phyloP scores from a whole-genome alignment of 2,113 vertebrate genomes.

The Centrocercus urophasianus region DNA sequence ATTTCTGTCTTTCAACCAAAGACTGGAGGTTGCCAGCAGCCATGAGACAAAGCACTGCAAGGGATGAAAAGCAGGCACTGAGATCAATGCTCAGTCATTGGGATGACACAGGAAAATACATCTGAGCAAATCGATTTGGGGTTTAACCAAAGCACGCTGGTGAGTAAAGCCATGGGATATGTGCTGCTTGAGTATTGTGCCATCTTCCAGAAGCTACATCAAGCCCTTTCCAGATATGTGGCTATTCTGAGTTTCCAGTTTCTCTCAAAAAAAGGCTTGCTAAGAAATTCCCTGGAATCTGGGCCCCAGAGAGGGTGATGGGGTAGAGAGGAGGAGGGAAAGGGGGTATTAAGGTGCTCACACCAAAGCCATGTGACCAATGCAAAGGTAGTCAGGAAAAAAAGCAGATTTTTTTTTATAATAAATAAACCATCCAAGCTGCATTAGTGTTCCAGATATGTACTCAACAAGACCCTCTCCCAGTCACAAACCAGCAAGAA shows the following conservation, averaged over 20 bases:
- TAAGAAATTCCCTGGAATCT: slow-evolving; percentile 61
- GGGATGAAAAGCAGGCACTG: not conserved
- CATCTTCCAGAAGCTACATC: slow-evolving; percentile 1
- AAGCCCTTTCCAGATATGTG: slow-evolving; percentile 20
- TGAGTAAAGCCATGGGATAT: not conserved
- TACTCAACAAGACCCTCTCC: slow-evolving; percentile 64
- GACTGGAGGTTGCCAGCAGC: slow-evolving; percentile 18
- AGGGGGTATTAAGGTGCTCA: slow-evolving; percentile 64
- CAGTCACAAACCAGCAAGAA: slow-evolving; percentile 69
- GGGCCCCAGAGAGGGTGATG: slow-evolving; percentile 31
- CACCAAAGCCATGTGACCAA: slow-evolving; percentile 72
- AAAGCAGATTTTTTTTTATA: slow-evolving; percentile 59
- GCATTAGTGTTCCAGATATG: slow-evolving; percentile 75
- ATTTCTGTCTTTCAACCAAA: not conserved
- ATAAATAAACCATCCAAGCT: slow-evolving; percentile 66
- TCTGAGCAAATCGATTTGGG: not conserved
- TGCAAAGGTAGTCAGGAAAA: slow-evolving; percentile 74
- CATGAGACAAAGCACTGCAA: not conserved
- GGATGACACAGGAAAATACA: not conserved
- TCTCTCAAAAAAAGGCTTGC: slow-evolving; percentile 1
- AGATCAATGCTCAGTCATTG: not conserved
- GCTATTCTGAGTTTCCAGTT: slow-evolving; percentile 33
- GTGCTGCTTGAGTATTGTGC: not conserved
- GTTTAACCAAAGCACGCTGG: not conserved
- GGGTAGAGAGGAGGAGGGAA: slow-evolving; percentile 32